Conservation (phyloP, 2,797 vertebrate species). For the Nasua narica region DNA sequence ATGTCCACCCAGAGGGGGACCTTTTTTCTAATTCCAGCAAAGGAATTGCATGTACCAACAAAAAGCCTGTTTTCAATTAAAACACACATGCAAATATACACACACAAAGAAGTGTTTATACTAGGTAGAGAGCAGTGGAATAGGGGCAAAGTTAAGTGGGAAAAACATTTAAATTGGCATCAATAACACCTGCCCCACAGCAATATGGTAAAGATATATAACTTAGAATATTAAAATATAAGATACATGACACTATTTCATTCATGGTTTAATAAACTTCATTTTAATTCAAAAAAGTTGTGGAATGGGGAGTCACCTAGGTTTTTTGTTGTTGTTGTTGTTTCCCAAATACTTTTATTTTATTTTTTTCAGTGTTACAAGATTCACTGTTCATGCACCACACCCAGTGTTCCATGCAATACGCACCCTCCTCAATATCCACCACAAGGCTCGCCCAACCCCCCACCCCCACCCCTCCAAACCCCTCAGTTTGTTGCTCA, state of each 20-base stretch:
- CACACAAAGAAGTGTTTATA: not conserved
- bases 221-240: not conserved
- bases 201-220: not conserved
- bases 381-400: too few species aligned
- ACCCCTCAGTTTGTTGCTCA: too few species aligned
- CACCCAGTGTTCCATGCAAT: too few species aligned
- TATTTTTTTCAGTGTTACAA: too few species aligned
- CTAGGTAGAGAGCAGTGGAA: not conserved
- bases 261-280: not conserved
- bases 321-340: not conserved
- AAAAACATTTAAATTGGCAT: not conserved
- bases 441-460: too few species aligned
- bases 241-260: not conserved
- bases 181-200: not conserved
- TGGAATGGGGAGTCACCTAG: not conserved
- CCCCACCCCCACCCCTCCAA: too few species aligned
- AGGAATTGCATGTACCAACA: not conserved
- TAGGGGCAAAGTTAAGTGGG: not conserved
- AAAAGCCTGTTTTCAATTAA: not conserved
- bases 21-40: not conserved
- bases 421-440: too few species aligned
- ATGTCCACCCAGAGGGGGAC: not conserved
- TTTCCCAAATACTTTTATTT: too few species aligned
- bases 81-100: not conserved
- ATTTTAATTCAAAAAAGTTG: not conserved